Percentiles rank a stretch among this genome's conserved stretches.
phyloP scores from a whole-genome alignment of 2,888 invertebrate species.

The Auanema sp. region DNA sequence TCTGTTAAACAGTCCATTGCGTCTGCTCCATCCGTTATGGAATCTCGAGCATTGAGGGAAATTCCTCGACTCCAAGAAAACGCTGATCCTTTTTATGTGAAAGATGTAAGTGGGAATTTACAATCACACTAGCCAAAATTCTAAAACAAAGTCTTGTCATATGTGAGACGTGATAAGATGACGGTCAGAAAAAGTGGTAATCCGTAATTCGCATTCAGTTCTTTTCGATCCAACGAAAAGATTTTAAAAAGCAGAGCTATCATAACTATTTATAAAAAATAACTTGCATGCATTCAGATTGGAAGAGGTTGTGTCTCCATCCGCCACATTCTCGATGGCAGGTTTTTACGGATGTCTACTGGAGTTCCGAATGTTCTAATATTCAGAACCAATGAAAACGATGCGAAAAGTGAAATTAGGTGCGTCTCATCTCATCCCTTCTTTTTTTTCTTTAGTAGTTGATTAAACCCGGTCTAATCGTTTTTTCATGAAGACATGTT shows the following conservation, averaged over 20 bases:
- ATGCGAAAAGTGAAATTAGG: not conserved
- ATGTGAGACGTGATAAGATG: not conserved
- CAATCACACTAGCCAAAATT: not conserved
- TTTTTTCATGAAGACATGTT: not conserved
- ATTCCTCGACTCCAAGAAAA: not conserved
- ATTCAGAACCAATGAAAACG: not conserved
- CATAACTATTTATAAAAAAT: no score
- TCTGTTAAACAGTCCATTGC: conserved; percentile 1
- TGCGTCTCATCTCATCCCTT: not conserved
- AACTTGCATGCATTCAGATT: conserved; percentile 1
- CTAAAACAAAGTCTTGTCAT: not conserved
- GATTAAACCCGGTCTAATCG: not conserved
- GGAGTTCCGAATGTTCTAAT: not conserved
- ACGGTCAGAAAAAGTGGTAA: not conserved
- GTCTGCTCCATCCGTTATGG: conserved; percentile 9
- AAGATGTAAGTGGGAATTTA: not conserved
- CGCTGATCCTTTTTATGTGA: not conserved
- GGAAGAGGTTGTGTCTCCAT: not conserved
- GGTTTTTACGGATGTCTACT: conserved; percentile 9
- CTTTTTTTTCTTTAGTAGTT: not conserved
- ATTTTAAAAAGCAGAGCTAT: not conserved
- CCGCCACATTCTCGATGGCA: not conserved
- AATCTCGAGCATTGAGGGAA: conserved; percentile 2
- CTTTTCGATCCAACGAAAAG: no score
- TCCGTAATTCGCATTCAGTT: no score